Base-by-base conservation (phyloP, 2,797 vertebrate genomes). In the Gallinago stenura region DNA sequence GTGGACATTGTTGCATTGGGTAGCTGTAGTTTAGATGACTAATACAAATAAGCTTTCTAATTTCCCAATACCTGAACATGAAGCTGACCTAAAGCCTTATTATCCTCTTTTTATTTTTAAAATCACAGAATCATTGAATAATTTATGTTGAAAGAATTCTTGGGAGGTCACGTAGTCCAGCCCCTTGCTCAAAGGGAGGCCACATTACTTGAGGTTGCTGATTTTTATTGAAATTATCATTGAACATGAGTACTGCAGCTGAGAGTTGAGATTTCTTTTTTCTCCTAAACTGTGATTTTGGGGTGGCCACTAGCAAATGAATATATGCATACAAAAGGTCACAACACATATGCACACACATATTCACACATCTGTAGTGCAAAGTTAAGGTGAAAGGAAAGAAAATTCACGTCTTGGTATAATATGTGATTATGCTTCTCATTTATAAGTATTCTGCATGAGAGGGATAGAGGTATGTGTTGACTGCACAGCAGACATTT, bases 81-180 rank as follows among this genome's bases (percentile, higher is more conserved):
- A 88, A 72, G n/a, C 10, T 90, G 43, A 64, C 9, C 4, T 58
- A 71, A 75, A 68, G 5, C 6, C 11, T 53, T 11, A 39, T 50
- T 83, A 56, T 37, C 2, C 0, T 46, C 5, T 39, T 30, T 70
- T 57, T 69, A 6, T 53, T 86, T 80, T 86, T 54, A 21, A 80
- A 83, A 56, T 41, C 18, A 54, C 8, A 21, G 11, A 24, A 72
- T 57, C 15, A 50, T 15, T 58, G 10, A 64, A 60, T 68, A 68
- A 28, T 77, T 54, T 46, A 16, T 1, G 2, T 56, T 80, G 31
- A 65, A 89, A 51, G 16, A 73, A 31, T 53, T 72, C 33, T 83
- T 0, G 0, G 14, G 10, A 73, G 50, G 14, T 9, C 26, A 56
- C 0, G 1, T 9, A 31, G 5, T 30, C 5, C 51, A 91, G 9